Evolutionary conservation across 2,113 vertebrate genomes (phyloP).

Genomic region (Diphyllodes magnificus): DNA sequence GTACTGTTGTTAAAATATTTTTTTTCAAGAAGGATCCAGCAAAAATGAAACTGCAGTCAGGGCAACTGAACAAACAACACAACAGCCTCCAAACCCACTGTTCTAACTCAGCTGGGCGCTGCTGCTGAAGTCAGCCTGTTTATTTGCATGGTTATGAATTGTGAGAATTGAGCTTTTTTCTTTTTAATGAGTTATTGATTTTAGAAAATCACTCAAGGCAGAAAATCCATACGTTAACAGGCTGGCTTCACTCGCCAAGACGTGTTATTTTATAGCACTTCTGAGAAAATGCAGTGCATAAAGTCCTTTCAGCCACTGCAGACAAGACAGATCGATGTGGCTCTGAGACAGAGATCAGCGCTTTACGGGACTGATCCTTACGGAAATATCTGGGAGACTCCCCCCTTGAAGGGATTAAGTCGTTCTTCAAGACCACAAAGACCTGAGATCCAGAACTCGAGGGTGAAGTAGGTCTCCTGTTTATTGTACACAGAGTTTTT

Average conservation of each 20-base stretch:
- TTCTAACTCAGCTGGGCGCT: neutral
- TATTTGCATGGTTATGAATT: slow-evolving; percentile 11
- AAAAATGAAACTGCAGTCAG: neutral
- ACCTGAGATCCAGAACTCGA: neutral
- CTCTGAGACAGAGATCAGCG: neutral
- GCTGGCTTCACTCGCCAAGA: neutral
- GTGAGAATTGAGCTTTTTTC: neutral
- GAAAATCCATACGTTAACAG: slow-evolving; percentile 36
- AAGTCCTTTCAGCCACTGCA: neutral
- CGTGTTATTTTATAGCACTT: neutral
- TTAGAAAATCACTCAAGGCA: neutral
- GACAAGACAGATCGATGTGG: neutral
- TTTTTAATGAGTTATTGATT: slow-evolving; percentile 46
- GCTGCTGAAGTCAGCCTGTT: neutral
- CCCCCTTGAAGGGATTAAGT: neutral
- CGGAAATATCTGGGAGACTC: neutral
- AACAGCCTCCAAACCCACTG: neutral
- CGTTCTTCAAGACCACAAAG: neutral
- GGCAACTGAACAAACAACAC: neutral
- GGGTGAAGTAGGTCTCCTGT: neutral
- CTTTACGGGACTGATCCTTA: neutral
- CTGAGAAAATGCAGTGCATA: neutral
- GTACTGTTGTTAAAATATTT: neutral
- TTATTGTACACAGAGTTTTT: neutral
- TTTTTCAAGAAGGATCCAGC: neutral